These are phyloP conservation scores for Pangasius sanitwongsei DNA, from an alignment of 2,797 vertebrate genomes.

Conservation along the genomic window DNA sequence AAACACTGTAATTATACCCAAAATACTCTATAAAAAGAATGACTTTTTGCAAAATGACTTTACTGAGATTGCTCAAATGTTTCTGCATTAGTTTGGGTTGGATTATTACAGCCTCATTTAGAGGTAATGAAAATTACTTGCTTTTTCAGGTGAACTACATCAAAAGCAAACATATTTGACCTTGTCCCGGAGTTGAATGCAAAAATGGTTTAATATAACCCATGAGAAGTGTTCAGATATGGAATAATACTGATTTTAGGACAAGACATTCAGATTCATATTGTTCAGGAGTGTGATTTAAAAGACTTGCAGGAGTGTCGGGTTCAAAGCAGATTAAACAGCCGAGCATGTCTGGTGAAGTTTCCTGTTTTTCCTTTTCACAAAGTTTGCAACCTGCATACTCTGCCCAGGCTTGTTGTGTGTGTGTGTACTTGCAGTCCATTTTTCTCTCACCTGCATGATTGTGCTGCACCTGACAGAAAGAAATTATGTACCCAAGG, in stretches of 20 bases:
- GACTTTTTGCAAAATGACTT: neutral
- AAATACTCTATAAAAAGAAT: neutral
- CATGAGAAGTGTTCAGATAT: neutral
- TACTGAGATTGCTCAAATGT: neutral
- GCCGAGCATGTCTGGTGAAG: neutral
- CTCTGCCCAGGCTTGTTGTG: constrained; percentile 2
- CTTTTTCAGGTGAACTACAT: neutral
- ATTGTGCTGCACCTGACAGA: neutral
- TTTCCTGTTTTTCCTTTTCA: constrained; percentile 7
- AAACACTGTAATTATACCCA: constrained; percentile 5
- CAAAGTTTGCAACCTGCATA: neutral
- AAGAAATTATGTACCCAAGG: neutral
- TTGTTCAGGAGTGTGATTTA: neutral
- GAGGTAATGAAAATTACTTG: neutral
- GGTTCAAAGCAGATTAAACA: neutral
- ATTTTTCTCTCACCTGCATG: constrained; percentile 16
- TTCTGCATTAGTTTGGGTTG: neutral
- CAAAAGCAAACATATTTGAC: neutral
- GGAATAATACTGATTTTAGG: neutral
- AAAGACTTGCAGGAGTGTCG: neutral
- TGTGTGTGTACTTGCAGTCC: neutral
- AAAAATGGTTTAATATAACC: neutral
- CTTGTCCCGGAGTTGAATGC: neutral
- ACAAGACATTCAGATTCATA: neutral
- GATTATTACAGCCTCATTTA: neutral